Evolutionary conservation across 1,140 invertebrate species (phyloP), one percentile per base, ranked within the genome.

Genomic region (Holotrichia oblita): DNA sequence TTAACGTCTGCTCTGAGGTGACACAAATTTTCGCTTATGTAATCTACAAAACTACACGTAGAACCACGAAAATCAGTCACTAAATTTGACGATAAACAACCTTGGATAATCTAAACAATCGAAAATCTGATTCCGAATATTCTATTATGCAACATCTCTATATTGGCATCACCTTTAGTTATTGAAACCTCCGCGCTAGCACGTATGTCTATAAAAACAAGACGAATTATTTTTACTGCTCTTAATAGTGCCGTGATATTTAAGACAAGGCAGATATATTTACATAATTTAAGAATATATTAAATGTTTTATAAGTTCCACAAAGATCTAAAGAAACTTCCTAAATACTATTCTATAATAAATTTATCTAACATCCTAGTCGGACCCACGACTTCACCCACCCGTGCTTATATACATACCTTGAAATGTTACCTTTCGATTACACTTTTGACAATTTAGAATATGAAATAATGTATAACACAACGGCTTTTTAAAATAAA

Each of bases 181-280:
- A 48, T 48, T 17, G 7, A 10, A 48, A 17, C 61, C 61, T 69
- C 27, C 22, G 61, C 61, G 12, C 22, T 12, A 14, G 7, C 22
- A 22, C 22, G 61, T 69, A 69, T 69, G 10, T 69, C 22, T 69
- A 69, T 27, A 22, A 27, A 69, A 24, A 34, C 24, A 27, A 3
- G 22, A 34, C n/a, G 22, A 27, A 34, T 34, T 34, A 14, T 22
- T 69, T 69, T 69, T 22, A 20, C 22, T 69, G 61, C 61, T 69
- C 61, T 69, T 69, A 69, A 69, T 69, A 69, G 22, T 7, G 10
- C 20, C 24, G 61, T 69, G 61, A 69, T 69, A 69, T 69, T 69
- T 69, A 69, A 69, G 12, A 22, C 20, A 20, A 34, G 10, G 10
- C 20, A 34, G 61, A 24, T 22, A 27, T 17, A 48, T 69, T 69